A percentile compares a stretch with the other conserved stretches of the same genome.
phyloP scores from a whole-genome alignment of 1,140 invertebrate genomes.

The Mylabris phalerata region DNA sequence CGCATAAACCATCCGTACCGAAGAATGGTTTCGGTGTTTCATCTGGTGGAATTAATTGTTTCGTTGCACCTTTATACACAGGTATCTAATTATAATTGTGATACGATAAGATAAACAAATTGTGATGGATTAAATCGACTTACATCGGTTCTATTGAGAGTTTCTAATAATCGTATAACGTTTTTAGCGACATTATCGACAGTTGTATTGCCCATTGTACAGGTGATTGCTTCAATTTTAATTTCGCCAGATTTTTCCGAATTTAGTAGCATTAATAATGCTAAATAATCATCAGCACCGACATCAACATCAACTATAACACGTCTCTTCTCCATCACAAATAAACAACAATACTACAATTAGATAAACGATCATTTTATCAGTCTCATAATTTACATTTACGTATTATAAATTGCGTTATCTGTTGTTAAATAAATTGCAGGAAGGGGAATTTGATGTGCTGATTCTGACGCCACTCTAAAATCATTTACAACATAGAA shows the following conservation, averaged over 20 bases:
- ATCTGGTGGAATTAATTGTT: constrained; percentile 44
- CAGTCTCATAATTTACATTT: too few relatives aligned
- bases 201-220: constrained; percentile 55
- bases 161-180: constrained; percentile 51
- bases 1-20: constrained; percentile 63
- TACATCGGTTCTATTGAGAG: constrained; percentile 46
- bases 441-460: too few relatives aligned
- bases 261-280: constrained; percentile 50
- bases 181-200: constrained; percentile 55
- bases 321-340: background rate
- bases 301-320: constrained; percentile 57
- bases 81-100: constrained; percentile 51
- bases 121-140: constrained; percentile 27
- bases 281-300: constrained; percentile 60
- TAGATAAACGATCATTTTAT: too few relatives aligned
- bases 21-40: constrained; percentile 40
- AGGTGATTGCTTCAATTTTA: constrained; percentile 55
- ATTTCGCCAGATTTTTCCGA: constrained; percentile 46
- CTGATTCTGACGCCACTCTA: too few relatives aligned
- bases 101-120: background rate
- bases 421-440: too few relatives aligned
- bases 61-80: constrained; percentile 53
- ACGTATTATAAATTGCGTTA: too few relatives aligned
- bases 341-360: background rate
- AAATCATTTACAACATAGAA: too few relatives aligned